phyloP scores from a whole-genome alignment of 2,888 invertebrate genomes.

The Habrosyne pyritoides region DNA sequence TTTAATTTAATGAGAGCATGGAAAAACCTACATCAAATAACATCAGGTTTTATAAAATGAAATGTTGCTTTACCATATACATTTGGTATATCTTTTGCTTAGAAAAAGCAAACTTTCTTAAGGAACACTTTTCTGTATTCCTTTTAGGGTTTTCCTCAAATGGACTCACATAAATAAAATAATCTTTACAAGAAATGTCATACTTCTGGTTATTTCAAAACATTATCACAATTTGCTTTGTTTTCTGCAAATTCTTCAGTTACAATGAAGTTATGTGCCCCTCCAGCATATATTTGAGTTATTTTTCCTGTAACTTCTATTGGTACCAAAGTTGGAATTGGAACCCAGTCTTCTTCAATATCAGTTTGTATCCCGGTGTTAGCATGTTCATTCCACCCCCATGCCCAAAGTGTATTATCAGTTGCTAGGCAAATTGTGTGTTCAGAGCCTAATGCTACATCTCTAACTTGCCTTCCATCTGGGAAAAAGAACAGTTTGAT shows the following conservation, averaged over 20 bases:
- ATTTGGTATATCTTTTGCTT: too few species aligned
- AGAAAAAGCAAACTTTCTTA: too few species aligned
- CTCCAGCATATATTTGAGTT: conserved; percentile 66
- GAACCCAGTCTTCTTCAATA: conserved; percentile 50
- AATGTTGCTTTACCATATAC: too few species aligned
- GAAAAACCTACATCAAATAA: too few species aligned
- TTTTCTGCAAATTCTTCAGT: conserved; percentile 29
- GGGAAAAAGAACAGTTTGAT: too few species aligned
- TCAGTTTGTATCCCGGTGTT: conserved; percentile 87
- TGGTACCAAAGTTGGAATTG: conserved; percentile 58
- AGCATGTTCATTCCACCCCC: conserved; percentile 97
- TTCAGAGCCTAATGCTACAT: conserved; percentile 89
- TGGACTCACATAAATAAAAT: too few species aligned
- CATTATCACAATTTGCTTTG: conserved; percentile 12
- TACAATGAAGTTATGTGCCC: conserved; percentile 74
- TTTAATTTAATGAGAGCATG: too few species aligned
- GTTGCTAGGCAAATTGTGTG: conserved; percentile 88
- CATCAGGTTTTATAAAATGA: too few species aligned
- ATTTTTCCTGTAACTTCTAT: conserved; percentile 38
- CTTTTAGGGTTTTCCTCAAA: too few species aligned
- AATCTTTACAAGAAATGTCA: neutral
- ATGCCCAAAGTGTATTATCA: conserved; percentile 87
- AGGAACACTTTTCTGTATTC: too few species aligned
- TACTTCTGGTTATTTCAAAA: neutral
- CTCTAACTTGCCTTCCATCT: conserved; percentile 74